Base-by-base conservation (phyloP, 2,888 invertebrate species). In the Didymodactylos carnosus region DNA sequence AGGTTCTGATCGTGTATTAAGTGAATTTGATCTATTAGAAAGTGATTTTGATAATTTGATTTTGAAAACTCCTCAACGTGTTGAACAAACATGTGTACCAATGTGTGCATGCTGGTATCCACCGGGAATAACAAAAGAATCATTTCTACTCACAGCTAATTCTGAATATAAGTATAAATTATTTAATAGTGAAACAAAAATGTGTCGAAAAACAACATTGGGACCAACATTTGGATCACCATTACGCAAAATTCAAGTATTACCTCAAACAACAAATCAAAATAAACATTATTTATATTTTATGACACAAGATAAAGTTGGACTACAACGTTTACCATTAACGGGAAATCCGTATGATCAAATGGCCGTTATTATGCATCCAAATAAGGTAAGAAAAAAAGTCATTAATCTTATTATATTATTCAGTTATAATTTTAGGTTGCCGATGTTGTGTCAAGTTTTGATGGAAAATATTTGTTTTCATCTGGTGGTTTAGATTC, bases 321-420 rank as follows among this genome's bases (percentile, higher is more conserved):
- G 90, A 0, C 80, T 90, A 27, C 88, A 88, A 80, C 86, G 87
- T 76, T 79, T 89, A 79, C 89, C 90, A 0, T 82, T 88, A 0
- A 88, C 89, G 80, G 90, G 90, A 0, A 90, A 90, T 81, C 90
- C 90, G 8, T 89, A 87, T 84, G 80, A 82, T 75, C 78, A 82
- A 40, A 81, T 81, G 79, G 82, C 82, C 10, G 78, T 88, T 76
- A 83, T 88, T 35, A 89, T 87, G 5, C 89, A 90, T 81, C 88
- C 89, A 0, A 80, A 81, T 72, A 86, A 87, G 83, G 89, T 89
- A 80, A 78, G 78, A 78, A 25, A 25, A 29, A n/a, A 16, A 25
- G 19, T 35, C 16, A 49, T 46, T 6, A 72, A 46, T 39, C 39
- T 72, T 62, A 13, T 13, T 13, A 27, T 19, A 46, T n/a, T 19